phyloP scores from a whole-genome alignment of 2,797 vertebrate genomes.

The Otolemur crassicaudatus region DNA sequence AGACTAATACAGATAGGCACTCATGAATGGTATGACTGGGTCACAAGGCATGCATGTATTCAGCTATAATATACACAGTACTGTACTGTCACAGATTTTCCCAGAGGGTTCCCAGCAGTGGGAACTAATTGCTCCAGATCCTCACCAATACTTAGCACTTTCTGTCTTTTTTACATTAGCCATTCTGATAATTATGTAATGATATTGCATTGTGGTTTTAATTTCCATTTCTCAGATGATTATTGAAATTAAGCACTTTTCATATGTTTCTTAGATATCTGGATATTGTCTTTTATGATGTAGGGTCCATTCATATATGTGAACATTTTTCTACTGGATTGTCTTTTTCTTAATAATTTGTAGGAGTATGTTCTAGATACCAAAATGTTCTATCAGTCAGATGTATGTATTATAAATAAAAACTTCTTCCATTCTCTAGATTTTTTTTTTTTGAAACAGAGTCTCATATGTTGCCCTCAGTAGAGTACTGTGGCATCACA shows the following conservation, averaged over 20 bases:
- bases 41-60: not conserved
- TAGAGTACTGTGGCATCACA: too few species aligned
- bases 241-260: slow-evolving; percentile 14
- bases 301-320: not conserved
- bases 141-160: not conserved
- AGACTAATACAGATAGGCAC: not conserved
- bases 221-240: slow-evolving; percentile 31
- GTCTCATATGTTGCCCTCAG: too few species aligned
- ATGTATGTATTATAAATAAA: slow-evolving; percentile 36
- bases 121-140: not conserved
- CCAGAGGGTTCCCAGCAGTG: not conserved
- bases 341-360: slow-evolving; percentile 1
- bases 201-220: not conserved
- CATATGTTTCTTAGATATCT: not conserved
- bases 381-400: not conserved
- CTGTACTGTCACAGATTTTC: not conserved
- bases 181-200: not conserved
- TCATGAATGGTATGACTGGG: not conserved
- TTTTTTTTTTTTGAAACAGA: not conserved
- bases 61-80: not conserved
- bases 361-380: not conserved
- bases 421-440: not conserved
- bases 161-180: not conserved
- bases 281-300: not conserved
- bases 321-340: not conserved